Evolutionary conservation across 1,140 invertebrate genomes (phyloP).

Genomic region (Cyclargus thomasi): DNA sequence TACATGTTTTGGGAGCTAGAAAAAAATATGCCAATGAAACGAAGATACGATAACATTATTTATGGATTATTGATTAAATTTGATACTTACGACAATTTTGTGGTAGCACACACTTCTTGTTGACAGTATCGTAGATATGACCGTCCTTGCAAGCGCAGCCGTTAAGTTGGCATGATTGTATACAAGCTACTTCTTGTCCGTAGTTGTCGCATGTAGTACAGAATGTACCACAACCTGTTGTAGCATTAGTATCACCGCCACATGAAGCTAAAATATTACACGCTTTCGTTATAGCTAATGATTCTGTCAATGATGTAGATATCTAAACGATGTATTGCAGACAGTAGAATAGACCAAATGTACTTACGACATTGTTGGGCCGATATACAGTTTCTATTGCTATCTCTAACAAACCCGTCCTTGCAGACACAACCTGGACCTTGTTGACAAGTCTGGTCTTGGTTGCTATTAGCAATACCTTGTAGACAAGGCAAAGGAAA

Average conservation of each 20-base stretch:
- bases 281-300: neutral
- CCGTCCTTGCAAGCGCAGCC: slow-evolving; percentile 35
- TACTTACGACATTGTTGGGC: slow-evolving; percentile 31
- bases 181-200: slow-evolving; percentile 19
- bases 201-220: slow-evolving; percentile 33
- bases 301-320: too few relatives aligned
- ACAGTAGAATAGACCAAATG: neutral
- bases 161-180: slow-evolving; percentile 24
- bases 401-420: slow-evolving; percentile 27
- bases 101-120: slow-evolving; percentile 34
- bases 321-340: too few relatives aligned
- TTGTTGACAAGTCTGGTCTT: slow-evolving; percentile 15
- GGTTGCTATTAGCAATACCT: neutral
- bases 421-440: slow-evolving; percentile 30
- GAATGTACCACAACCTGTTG: slow-evolving; percentile 30
- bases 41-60: too few relatives aligned
- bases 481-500: slow-evolving; percentile 11
- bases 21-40: neutral
- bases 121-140: slow-evolving; percentile 30
- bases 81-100: slow-evolving; percentile 38
- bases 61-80: too few relatives aligned
- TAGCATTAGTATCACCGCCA: slow-evolving; percentile 37
- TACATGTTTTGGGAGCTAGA: neutral
- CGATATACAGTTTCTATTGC: slow-evolving; percentile 20
- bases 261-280: slow-evolving; percentile 28